These are phyloP conservation scores for Drosophila gunungcola DNA, from an alignment of 1,140 invertebrate species.

Conservation along the genomic window DNA sequence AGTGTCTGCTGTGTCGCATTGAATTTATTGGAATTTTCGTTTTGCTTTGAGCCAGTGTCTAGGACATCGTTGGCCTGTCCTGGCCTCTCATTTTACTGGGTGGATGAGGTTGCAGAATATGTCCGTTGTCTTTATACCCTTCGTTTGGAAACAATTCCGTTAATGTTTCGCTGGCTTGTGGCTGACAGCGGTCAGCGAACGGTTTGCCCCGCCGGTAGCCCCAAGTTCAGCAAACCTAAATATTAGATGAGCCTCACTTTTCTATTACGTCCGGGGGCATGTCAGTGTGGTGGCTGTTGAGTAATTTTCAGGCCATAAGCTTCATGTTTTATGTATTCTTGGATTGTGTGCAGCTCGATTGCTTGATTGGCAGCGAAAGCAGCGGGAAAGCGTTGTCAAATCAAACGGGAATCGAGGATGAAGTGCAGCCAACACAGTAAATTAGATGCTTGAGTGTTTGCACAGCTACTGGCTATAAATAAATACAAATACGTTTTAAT, in stretches of 20 bases:
- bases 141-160: conserved; percentile 61
- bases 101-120: conserved; percentile 55
- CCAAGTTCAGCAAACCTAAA: conserved; percentile 63
- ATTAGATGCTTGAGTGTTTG: conserved; percentile 4
- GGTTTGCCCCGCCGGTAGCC: conserved; percentile 18
- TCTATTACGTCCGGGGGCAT: conserved; percentile 47
- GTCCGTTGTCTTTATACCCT: conserved; percentile 49
- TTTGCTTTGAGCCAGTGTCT: conserved; percentile 55
- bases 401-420: conserved; percentile 2
- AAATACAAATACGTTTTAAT: too few species aligned
- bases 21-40: conserved; percentile 83
- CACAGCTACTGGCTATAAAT: not conserved
- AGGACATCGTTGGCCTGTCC: conserved; percentile 38
- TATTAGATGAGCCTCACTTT: conserved; percentile 71
- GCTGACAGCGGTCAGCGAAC: conserved; percentile 67
- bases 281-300: conserved; percentile 28
- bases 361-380: conserved; percentile 45
- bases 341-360: conserved; percentile 52
- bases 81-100: conserved; percentile 23
- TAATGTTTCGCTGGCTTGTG: conserved; percentile 66
- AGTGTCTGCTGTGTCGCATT: conserved; percentile 81
- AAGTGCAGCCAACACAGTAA: conserved; percentile 6
- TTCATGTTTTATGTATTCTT: conserved; percentile 68
- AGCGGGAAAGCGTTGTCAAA: conserved; percentile 2
- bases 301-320: conserved; percentile 68